These are phyloP conservation scores for Darevskia nairensis DNA, from an alignment of 2,797 vertebrate species.

Conservation along the genomic window DNA sequence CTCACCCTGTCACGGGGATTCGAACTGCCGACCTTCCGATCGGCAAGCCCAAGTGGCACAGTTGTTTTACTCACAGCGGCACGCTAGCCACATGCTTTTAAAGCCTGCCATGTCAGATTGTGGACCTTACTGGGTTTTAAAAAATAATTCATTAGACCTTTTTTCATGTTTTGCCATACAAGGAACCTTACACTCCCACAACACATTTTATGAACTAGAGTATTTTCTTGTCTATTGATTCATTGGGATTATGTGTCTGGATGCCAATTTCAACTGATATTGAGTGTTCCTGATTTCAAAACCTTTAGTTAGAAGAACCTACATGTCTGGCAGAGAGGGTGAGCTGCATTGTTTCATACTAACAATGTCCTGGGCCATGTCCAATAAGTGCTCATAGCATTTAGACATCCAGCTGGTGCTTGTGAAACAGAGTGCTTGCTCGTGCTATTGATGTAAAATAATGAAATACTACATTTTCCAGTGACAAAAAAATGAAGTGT, in stretches of 20 bases:
- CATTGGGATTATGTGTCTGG: neutral
- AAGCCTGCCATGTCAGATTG: neutral
- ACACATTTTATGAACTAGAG: neutral
- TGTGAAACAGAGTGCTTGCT: too few relatives aligned
- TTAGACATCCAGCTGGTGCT: neutral
- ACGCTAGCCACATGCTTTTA: neutral
- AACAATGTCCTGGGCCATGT: too few relatives aligned
- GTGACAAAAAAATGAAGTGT: neutral
- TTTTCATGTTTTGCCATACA: neutral
- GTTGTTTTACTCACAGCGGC: too few relatives aligned
- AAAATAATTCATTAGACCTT: too few relatives aligned
- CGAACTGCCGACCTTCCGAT: too few relatives aligned
- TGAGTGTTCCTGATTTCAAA: neutral
- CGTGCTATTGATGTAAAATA: neutral
- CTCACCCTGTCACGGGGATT: too few relatives aligned
- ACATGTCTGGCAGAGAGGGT: neutral
- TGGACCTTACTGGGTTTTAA: neutral
- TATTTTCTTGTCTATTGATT: neutral
- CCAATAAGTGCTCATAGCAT: neutral
- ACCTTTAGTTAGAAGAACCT: too few relatives aligned
- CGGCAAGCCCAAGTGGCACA: too few relatives aligned
- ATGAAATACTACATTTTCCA: too few relatives aligned
- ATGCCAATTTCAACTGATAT: neutral
- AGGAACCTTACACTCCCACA: neutral
- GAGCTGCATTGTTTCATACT: neutral